Conservation (phyloP, 2,113 vertebrate genomes). For the Uria lomvia region DNA sequence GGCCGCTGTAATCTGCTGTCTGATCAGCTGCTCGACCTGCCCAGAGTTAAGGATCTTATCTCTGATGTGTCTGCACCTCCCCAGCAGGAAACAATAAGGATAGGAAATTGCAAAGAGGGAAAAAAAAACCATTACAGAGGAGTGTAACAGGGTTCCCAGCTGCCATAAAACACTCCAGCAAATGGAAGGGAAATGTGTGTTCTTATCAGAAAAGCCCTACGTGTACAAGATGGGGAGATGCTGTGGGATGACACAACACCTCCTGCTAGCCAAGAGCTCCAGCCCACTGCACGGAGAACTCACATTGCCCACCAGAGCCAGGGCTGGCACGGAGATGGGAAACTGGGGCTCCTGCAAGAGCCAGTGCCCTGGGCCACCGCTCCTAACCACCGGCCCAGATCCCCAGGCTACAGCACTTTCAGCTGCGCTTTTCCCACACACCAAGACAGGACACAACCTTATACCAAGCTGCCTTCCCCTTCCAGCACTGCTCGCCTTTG, state of each 20-base stretch:
- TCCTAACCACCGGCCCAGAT: background rate
- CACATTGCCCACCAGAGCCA: fast-evolving
- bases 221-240: fast-evolving
- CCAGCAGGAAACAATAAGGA: background rate
- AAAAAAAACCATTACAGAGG: background rate
- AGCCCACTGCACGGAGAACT: fast-evolving
- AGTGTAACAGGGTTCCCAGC: background rate
- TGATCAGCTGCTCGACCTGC: background rate
- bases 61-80: background rate
- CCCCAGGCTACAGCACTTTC: background rate
- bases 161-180: background rate
- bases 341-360: background rate
- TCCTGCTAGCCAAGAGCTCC: background rate
- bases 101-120: background rate
- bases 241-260: background rate
- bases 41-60: background rate
- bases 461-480: background rate
- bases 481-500: background rate
- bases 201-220: background rate
- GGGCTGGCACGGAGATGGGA: background rate
- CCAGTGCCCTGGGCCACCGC: fast-evolving
- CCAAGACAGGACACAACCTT: background rate
- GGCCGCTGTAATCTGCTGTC: background rate
- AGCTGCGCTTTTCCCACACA: background rate
- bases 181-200: fast-evolving